Conservation (phyloP, 2,888 invertebrate species). For the Epinotia brunnichana region DNA sequence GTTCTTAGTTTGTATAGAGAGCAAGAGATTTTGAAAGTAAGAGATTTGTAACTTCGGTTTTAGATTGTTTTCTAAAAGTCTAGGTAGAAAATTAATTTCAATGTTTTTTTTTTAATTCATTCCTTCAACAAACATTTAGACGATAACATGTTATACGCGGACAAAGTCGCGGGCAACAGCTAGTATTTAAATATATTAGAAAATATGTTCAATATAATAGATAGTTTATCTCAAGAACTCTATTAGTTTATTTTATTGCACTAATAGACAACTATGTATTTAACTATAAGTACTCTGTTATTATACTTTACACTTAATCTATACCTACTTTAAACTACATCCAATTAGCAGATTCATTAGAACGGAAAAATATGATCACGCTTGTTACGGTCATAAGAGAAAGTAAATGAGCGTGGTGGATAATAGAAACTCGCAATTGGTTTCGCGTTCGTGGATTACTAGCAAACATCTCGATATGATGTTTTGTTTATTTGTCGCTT, state of each 20-base stretch:
- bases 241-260: not conserved
- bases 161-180: too few relatives aligned
- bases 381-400: conserved; percentile 36
- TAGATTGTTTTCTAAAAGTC: too few relatives aligned
- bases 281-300: not conserved
- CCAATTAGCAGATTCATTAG: conserved; percentile 6
- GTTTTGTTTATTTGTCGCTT: not conserved
- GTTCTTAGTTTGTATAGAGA: too few relatives aligned
- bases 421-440: conserved; percentile 13
- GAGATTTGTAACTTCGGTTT: too few relatives aligned
- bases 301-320: not conserved
- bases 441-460: not conserved
- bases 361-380: conserved; percentile 30
- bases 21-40: too few relatives aligned
- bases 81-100: too few relatives aligned
- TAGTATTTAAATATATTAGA: too few relatives aligned
- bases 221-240: not conserved
- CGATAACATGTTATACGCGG: too few relatives aligned
- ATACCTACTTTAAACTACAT: not conserved
- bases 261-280: too few relatives aligned
- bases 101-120: too few relatives aligned
- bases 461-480: not conserved
- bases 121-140: too few relatives aligned
- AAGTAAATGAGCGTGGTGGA: conserved; percentile 34
- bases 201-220: too few relatives aligned